Base-by-base conservation (phyloP, 2,888 invertebrate species). In the Macrophya alboannulata region DNA sequence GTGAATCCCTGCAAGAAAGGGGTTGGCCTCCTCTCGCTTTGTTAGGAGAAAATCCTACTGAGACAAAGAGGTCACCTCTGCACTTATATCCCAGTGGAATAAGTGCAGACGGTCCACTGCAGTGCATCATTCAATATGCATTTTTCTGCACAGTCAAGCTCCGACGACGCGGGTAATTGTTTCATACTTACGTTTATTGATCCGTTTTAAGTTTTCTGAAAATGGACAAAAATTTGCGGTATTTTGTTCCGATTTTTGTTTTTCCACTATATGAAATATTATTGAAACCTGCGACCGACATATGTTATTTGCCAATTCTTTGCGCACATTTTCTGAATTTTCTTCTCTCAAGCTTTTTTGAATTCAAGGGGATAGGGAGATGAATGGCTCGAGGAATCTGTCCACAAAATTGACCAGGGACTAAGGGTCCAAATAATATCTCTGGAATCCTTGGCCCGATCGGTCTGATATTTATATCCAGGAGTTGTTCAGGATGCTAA, bases 61-160 rank as follows among this genome's bases (percentile, higher is more conserved):
- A 81, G 81, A 81, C 81, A 81, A 81, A 43, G 43, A 62, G 77
- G 81, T 81, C 81, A 81, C 62, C 62, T 59, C n/a, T n/a, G n/a
- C 62, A 10, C 17, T 37, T 40, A 25, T 62, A 62, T 62, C 59
- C 62, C 81, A 81, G n/a, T 17, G 48, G 77, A 55, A 51, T 77
- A 37, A 77, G 37, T 55, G 55, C 31, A 77, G 77, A n/a, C 43
- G 55, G 55, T 55, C 55, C 40, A 2, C 31, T 3, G 3, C 25
- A n/a, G 77, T 55, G 37, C 77, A 77, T 77, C 77, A n/a, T 37
- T 55, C 77, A n/a, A 55, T 55, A 55, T 17, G n/a, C n/a, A 55
- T 8, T 77, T 21, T n/a, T 77, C 31, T 37, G 6, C 9, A 43
- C 1, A 37, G 9, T 55, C 1, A 48, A 31, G 31, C n/a, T 17